phyloP scores from a whole-genome alignment of 2,888 invertebrate species.

The Tachina grossa region DNA sequence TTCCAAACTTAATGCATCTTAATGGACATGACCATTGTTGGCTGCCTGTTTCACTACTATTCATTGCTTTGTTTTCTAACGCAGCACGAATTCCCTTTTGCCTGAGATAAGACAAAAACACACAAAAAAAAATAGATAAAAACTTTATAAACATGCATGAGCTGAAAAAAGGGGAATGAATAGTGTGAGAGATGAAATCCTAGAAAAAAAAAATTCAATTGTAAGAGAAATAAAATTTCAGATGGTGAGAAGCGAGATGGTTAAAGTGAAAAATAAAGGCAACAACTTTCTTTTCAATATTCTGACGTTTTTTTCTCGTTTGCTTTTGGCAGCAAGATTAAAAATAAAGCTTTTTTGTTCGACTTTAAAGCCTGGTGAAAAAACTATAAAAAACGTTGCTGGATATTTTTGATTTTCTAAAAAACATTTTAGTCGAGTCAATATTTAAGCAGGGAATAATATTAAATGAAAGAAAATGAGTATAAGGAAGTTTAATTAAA shows the following conservation, averaged over 20 bases:
- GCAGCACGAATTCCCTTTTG: slow-evolving; percentile 52
- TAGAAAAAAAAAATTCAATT: slow-evolving; percentile 37
- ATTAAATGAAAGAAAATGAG: background rate
- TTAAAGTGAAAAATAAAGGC: slow-evolving; percentile 34
- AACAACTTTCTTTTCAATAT: slow-evolving; percentile 66
- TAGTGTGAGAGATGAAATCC: background rate
- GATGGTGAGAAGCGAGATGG: slow-evolving; percentile 28
- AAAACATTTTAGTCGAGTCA: slow-evolving; percentile 34
- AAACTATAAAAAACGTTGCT: slow-evolving; percentile 61
- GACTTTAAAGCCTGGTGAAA: slow-evolving; percentile 49
- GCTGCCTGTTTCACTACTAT: slow-evolving; percentile 41
- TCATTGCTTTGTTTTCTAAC: slow-evolving; percentile 49
- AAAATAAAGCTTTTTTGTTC: slow-evolving; percentile 44
- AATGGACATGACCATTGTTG: slow-evolving; percentile 70
- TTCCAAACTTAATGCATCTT: slow-evolving; percentile 65
- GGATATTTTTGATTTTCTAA: slow-evolving; percentile 58
- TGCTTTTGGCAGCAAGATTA: slow-evolving; percentile 46
- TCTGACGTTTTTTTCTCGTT: background rate
- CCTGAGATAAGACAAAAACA: slow-evolving; percentile 24
- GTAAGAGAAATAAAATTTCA: slow-evolving; percentile 40
- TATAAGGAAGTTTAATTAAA: slow-evolving; percentile 36
- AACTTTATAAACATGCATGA: background rate
- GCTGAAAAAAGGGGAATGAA: background rate
- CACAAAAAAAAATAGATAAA: slow-evolving; percentile 23
- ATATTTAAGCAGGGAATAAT: slow-evolving; percentile 29